Evolutionary conservation across 1,140 invertebrate species (phyloP).

Genomic region (Leguminivora glycinivorella): DNA sequence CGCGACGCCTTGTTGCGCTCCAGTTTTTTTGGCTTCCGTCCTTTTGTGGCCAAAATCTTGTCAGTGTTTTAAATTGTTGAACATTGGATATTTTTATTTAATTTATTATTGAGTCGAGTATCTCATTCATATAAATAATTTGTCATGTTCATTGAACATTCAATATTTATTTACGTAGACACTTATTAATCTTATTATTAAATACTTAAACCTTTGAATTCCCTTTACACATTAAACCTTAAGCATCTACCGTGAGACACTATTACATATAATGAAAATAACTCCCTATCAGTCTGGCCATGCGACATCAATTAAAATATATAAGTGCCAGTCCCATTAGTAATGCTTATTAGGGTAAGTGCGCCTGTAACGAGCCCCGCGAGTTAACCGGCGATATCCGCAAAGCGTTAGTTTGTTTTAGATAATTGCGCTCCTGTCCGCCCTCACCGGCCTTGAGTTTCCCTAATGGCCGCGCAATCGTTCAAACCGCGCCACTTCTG

Average conservation of each 20-base stretch:
- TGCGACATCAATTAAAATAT: constrained; percentile 23
- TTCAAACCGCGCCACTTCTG: constrained; percentile 61
- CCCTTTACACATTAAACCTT: no score
- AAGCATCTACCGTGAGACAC: neutral
- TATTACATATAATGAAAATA: constrained; percentile 9
- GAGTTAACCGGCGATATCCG: constrained; percentile 36
- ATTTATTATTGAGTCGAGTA: no score
- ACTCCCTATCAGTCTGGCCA: neutral
- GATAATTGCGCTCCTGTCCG: constrained; percentile 62
- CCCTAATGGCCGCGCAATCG: constrained; percentile 54
- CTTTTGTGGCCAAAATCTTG: neutral
- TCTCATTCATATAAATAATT: no score
- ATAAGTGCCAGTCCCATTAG: constrained; percentile 2
- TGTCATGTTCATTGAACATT: no score
- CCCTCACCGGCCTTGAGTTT: constrained; percentile 55
- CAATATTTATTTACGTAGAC: no score
- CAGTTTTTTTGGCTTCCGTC: constrained; percentile 2
- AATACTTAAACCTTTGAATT: no score
- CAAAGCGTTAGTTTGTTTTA: constrained; percentile 54
- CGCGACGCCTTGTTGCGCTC: neutral
- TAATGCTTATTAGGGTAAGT: constrained; percentile 29
- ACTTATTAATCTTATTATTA: no score
- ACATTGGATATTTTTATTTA: no score
- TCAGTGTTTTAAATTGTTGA: neutral
- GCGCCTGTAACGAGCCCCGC: neutral